These are phyloP conservation scores for Thalassophryne amazonica DNA, from an alignment of 2,797 vertebrate genomes.

Conservation along the genomic window DNA sequence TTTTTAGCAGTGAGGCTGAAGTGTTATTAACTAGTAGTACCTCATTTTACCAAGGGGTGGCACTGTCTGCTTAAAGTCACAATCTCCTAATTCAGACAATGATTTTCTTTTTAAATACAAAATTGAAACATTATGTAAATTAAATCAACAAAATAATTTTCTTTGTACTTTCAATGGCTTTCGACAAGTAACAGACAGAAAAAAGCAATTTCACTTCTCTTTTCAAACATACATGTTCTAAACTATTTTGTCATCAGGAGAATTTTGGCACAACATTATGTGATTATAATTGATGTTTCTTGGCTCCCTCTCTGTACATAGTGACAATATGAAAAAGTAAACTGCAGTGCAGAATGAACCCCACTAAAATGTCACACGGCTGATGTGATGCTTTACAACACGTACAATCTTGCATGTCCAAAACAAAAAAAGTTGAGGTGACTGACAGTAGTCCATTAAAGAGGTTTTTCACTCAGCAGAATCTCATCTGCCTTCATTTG, in stretches of 20 bases:
- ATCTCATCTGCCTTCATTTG: slow-evolving; percentile 43
- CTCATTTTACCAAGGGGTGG: slow-evolving; percentile 38
- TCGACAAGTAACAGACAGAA: too few relatives aligned
- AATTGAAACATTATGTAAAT: neutral
- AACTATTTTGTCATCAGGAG: too few relatives aligned
- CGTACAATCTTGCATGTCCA: slow-evolving; percentile 5
- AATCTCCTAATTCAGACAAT: too few relatives aligned
- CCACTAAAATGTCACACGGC: neutral
- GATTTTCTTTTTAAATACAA: neutral
- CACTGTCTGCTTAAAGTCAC: slow-evolving; percentile 32
- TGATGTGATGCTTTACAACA: slow-evolving; percentile 5
- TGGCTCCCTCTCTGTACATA: too few relatives aligned
- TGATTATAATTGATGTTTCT: too few relatives aligned
- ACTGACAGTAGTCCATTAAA: slow-evolving; percentile 19
- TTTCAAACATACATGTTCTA: too few relatives aligned
- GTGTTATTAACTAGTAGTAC: neutral
- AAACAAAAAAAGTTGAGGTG: slow-evolving; percentile 2
- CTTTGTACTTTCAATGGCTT: neutral
- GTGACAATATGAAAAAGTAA: slow-evolving; percentile 14
- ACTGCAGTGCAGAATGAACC: slow-evolving; percentile 11
- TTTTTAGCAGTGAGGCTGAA: neutral
- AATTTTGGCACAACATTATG: too few relatives aligned
- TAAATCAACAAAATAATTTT: neutral
- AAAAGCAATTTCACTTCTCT: too few relatives aligned
- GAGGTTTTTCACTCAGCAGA: slow-evolving; percentile 27